Conservation (phyloP, 2,888 invertebrate species). For the Euplexia lucipara region DNA sequence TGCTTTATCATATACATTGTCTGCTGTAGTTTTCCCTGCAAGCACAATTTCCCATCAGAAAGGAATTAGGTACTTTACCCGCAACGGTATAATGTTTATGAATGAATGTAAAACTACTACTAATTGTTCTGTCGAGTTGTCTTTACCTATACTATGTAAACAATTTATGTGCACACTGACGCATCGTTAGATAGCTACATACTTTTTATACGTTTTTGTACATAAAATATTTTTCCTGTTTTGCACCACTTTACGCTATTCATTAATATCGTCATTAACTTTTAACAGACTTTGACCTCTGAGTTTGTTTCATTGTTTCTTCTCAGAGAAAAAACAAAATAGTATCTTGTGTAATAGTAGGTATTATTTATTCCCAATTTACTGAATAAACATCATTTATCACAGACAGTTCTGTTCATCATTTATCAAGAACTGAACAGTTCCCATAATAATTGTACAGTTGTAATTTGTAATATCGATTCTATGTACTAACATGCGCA, state of each 20-base stretch:
- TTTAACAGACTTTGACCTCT: no score
- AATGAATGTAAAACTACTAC: neutral
- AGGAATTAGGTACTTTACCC: no score
- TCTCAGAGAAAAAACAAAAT: no score
- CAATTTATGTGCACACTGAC: slow-evolving; percentile 22
- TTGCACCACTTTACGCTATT: slow-evolving; percentile 9
- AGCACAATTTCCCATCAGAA: no score
- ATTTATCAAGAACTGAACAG: slow-evolving; percentile 10
- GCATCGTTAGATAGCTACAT: slow-evolving; percentile 10
- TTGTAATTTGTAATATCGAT: neutral
- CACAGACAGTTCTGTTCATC: slow-evolving; percentile 5
- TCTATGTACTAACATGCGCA: slow-evolving; percentile 20
- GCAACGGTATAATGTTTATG: slow-evolving; percentile 22
- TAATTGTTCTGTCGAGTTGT: slow-evolving; percentile 2
- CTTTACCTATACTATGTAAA: neutral
- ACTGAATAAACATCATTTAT: no score
- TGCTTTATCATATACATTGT: no score
- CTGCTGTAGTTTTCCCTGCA: no score
- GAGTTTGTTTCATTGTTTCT: no score
- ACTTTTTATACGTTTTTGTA: neutral
- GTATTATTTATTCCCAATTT: no score
- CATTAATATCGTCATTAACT: slow-evolving; percentile 1
- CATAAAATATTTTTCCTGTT: slow-evolving; percentile 33
- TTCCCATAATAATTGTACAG: slow-evolving; percentile 19
- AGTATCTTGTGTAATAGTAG: no score